Percentiles rank a stretch among this genome's conserved stretches.
Evolutionary conservation across 2,888 invertebrate species (phyloP).

Genomic region (Abrostola tripartita): DNA sequence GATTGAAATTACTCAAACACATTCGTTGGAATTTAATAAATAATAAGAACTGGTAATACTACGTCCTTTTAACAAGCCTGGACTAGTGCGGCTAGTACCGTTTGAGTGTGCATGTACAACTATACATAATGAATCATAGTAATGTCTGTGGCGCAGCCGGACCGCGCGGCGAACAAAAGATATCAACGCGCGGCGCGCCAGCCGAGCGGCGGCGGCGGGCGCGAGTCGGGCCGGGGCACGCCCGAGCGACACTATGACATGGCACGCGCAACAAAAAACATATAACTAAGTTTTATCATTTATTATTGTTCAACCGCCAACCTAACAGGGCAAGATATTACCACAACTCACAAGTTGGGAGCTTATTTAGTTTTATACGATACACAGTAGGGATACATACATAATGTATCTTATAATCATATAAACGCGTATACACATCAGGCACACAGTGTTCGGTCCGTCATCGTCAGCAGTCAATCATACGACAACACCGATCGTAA

Average conservation of each 20-base stretch:
- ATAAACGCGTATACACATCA: constrained; percentile 41
- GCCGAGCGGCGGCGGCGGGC: not conserved
- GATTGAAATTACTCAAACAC: too few relatives aligned
- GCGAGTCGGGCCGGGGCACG: not conserved
- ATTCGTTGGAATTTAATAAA: too few relatives aligned
- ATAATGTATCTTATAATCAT: constrained; percentile 40
- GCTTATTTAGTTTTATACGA: constrained; percentile 28
- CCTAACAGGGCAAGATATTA: constrained; percentile 75
- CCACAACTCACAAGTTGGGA: constrained; percentile 41
- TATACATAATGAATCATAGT: too few relatives aligned
- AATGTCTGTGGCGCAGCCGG: not conserved
- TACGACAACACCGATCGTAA: constrained; percentile 63
- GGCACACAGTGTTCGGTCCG: constrained; percentile 27
- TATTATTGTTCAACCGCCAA: constrained; percentile 77
- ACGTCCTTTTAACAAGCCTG: too few relatives aligned
- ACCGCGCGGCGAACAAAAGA: constrained; percentile 63
- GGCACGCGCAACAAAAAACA: not conserved
- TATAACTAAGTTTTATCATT: constrained; percentile 54
- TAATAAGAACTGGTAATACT: too few relatives aligned
- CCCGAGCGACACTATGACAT: not conserved
- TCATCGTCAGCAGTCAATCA: constrained; percentile 39
- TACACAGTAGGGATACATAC: constrained; percentile 33
- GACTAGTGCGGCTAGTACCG: too few relatives aligned
- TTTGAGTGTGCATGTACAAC: too few relatives aligned
- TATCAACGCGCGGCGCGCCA: constrained; percentile 66